Evolutionary conservation across 1,140 invertebrate genomes (phyloP).

Genomic region (Pseudomyrmex flavicornis): DNA sequence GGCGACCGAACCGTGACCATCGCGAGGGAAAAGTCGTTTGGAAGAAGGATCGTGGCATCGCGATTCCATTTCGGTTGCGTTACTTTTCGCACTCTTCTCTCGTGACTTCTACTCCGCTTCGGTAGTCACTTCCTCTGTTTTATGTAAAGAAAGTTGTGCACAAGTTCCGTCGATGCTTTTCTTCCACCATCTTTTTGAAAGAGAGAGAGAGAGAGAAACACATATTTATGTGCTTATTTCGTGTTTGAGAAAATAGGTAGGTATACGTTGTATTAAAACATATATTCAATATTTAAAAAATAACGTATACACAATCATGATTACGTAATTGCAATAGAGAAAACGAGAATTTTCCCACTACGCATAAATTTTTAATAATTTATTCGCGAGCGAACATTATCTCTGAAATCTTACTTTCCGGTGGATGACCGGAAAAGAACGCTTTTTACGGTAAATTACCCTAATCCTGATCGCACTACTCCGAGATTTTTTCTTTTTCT

Average conservation of each 20-base stretch:
- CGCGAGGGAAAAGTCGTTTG: conserved; percentile 43
- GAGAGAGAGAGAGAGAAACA: background rate
- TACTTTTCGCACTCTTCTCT: conserved; percentile 35
- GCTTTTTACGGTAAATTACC: conserved; percentile 36
- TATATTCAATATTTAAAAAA: background rate
- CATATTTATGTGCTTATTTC: conserved; percentile 10
- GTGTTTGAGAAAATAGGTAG: background rate
- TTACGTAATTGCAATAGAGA: too few species aligned
- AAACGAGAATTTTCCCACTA: background rate
- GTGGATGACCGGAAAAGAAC: conserved; percentile 17
- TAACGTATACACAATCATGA: background rate
- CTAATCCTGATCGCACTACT: background rate
- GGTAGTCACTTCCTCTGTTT: conserved; percentile 7
- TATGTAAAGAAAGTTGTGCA: background rate
- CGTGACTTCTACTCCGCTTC: conserved; percentile 16
- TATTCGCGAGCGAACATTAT: background rate
- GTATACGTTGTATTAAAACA: background rate
- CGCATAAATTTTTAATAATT: conserved; percentile 1
- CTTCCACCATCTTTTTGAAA: background rate
- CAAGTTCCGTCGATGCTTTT: conserved; percentile 15
- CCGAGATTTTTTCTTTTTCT: background rate
- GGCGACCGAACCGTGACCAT: conserved; percentile 72
- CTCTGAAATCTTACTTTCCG: conserved; percentile 3
- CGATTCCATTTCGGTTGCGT: conserved; percentile 23
- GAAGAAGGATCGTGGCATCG: conserved; percentile 64